Conservation (phyloP, 2,113 vertebrate species). For the Poecile atricapillus region DNA sequence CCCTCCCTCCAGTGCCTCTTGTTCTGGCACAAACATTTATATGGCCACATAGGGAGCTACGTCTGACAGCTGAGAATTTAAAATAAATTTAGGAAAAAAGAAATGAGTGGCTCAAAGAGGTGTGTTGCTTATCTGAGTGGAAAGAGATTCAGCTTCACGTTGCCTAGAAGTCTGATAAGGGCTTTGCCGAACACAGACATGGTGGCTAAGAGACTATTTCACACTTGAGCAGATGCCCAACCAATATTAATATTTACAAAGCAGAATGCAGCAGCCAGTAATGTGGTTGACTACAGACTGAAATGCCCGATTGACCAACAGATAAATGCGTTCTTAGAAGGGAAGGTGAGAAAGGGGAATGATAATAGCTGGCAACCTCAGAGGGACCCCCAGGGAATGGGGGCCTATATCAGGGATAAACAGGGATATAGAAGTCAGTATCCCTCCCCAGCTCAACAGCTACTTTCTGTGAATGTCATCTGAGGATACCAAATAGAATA, state of each 20-base stretch:
- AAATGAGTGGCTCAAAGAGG: neutral
- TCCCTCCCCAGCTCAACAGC: neutral
- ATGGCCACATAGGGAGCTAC: neutral
- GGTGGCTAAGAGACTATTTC: slow-evolving; percentile 32
- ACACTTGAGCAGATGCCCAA: slow-evolving; percentile 17
- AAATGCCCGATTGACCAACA: neutral
- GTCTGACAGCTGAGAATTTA: neutral
- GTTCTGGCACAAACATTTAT: neutral
- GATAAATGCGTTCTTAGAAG: neutral
- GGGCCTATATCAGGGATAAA: neutral
- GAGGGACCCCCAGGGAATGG: neutral
- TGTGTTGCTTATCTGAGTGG: neutral
- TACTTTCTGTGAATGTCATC: neutral
- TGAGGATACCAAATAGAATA: neutral
- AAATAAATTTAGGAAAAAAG: neutral
- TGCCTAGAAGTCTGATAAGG: neutral
- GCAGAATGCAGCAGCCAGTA: slow-evolving; percentile 3
- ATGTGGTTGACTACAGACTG: neutral
- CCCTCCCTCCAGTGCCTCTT: neutral
- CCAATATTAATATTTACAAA: slow-evolving; percentile 44
- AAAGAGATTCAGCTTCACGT: neutral
- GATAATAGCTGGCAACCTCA: neutral
- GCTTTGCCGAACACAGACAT: neutral
- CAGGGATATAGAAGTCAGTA: neutral
- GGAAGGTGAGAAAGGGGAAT: neutral